Percentiles rank a stretch among this genome's conserved stretches.
These are phyloP conservation scores for Drosophila bocqueti DNA, from an alignment of 1,140 invertebrate species.

Conservation along the genomic window DNA sequence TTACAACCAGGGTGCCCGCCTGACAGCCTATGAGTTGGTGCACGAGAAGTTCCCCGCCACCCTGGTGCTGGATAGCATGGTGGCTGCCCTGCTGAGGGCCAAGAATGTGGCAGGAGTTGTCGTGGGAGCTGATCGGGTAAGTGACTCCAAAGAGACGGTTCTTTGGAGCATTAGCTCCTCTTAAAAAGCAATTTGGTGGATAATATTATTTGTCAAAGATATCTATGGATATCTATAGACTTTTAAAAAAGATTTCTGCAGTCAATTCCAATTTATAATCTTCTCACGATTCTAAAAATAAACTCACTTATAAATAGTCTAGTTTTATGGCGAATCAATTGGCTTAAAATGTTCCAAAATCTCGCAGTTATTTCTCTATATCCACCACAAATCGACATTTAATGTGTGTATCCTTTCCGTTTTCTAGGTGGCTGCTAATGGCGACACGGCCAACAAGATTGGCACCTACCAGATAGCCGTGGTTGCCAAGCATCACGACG, in stretches of 20 bases:
- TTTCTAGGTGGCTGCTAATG: conserved; percentile 93
- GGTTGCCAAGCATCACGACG: conserved; percentile 94
- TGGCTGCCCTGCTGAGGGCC: conserved; percentile 94
- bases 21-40: conserved; percentile 98
- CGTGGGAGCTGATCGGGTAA: conserved; percentile 95
- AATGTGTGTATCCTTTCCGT: not conserved
- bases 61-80: conserved; percentile 98
- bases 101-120: conserved; percentile 92
- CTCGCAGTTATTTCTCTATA: not conserved
- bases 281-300: conserved; percentile 1
- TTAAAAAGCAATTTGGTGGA: not conserved
- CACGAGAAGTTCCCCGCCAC: conserved; percentile 97
- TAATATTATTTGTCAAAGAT: not conserved
- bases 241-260: not conserved
- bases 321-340: conserved; percentile 10
- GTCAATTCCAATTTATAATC: not conserved
- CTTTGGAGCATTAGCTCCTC: not conserved
- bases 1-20: conserved; percentile 97
- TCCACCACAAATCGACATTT: conserved; percentile 1
- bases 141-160: not conserved
- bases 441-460: conserved; percentile 99
- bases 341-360: conserved; percentile 1
- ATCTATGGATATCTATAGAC: not conserved
- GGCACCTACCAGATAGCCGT: conserved; percentile 99
- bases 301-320: not conserved